Base-by-base conservation (phyloP, 2,888 invertebrate genomes). In the Stomorhina lunata region DNA sequence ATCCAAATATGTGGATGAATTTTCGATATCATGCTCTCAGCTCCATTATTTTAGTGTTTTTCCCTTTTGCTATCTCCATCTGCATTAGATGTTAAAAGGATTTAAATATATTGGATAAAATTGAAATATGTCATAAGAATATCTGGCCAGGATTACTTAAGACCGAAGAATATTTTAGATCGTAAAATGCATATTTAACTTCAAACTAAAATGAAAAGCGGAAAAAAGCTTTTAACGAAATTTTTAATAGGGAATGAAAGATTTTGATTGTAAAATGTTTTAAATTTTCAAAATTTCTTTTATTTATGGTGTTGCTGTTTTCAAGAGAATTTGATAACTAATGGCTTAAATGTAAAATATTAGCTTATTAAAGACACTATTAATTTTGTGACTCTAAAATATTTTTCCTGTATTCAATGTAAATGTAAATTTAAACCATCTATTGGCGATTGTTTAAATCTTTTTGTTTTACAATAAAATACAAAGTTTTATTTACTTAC, bases 21-120 rank as follows among this genome's bases (percentile, higher is more conserved):
- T 48, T 68, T 68, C 10, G 9, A 57, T 32, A 15, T 25, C 22
- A 45, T 71, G 57, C 57, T 57, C 34, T 32, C 3, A 29, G 29
- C 32, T 57, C 43, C 32, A 32, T 57, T 43, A 29, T 29, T 71
- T 53, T 17, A 15, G n/a, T 10, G 5, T 0, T 32, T n/a, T 17
- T 32, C 10, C n/a, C 12, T 53, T 17, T 15, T 9, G 20, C 32
- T n/a, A 4, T 69, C 40, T 12, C 2, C 17, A 20, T n/a, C 27
- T 45, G 40, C 32, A 71, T 57, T 71, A 57, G 43, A 57, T 71
- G 57, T 57, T 69, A 32, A 57, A 69, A 20, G 69, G 43, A 57
- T 71, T 71, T 32, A 32, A 57, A 34, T 22, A 25, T 29, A 20
- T 55, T 43, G n/a, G 10, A 55, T 40, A 69, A 69, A 68, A 43